phyloP scores from a whole-genome alignment of 2,113 vertebrate genomes.

The Prochilodus magdalenae region DNA sequence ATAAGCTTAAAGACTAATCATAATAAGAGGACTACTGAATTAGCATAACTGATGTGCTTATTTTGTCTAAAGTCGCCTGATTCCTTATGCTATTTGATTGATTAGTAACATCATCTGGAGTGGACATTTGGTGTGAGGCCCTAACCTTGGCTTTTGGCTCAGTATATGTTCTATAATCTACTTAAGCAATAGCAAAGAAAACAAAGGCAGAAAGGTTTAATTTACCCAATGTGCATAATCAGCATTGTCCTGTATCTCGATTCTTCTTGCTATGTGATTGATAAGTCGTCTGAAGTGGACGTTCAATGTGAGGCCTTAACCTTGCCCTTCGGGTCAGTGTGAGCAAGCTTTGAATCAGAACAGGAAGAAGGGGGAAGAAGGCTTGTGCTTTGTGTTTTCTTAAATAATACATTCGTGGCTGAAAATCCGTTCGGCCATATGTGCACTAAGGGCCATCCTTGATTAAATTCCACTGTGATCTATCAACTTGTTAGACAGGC shows the following conservation, averaged over 20 bases:
- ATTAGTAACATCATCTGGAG: neutral
- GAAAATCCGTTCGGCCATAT: neutral
- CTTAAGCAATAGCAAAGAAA: neutral
- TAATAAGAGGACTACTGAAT: constrained; percentile 13
- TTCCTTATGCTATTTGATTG: neutral
- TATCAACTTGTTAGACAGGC: constrained; percentile 69
- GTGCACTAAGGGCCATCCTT: constrained; percentile 37
- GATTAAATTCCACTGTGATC: constrained; percentile 68
- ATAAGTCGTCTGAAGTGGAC: constrained; percentile 11
- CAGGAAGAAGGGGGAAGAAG: too few relatives aligned
- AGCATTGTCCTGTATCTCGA: neutral
- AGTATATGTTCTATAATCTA: neutral
- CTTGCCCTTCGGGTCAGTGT: neutral
- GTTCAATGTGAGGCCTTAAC: neutral
- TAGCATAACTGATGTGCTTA: neutral
- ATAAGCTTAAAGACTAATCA: constrained; percentile 61
- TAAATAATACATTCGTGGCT: neutral
- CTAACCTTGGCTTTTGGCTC: neutral
- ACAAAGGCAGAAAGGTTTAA: neutral
- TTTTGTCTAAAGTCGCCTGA: neutral
- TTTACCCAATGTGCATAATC: constrained; percentile 2
- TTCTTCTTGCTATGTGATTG: constrained; percentile 18
- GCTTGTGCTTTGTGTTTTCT: neutral
- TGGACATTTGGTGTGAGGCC: constrained; percentile 2
- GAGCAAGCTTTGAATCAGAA: neutral